These are phyloP conservation scores for Thymelicus lineola DNA, from an alignment of 2,888 invertebrate genomes.

Conservation along the genomic window DNA sequence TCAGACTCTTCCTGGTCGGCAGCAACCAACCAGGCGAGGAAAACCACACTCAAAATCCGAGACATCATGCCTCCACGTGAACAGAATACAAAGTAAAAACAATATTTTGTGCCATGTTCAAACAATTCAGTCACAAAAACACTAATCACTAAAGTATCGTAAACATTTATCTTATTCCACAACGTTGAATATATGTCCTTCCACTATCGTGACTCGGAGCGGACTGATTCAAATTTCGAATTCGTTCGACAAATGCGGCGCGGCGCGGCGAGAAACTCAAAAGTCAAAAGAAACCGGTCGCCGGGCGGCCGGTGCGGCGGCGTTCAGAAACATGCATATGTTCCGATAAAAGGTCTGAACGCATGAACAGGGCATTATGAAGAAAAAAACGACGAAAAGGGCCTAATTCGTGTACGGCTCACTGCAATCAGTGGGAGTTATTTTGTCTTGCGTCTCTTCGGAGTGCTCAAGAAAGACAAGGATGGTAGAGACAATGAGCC, in stretches of 20 bases:
- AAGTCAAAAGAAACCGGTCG: constrained; percentile 79
- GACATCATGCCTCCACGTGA: constrained; percentile 63
- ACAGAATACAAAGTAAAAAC: constrained; percentile 53
- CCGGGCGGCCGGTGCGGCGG: constrained; percentile 63
- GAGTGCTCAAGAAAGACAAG: constrained; percentile 48
- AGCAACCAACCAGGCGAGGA: constrained; percentile 67
- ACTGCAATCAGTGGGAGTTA: constrained; percentile 81
- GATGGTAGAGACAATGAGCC: constrained; percentile 65
- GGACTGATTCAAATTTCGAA: constrained; percentile 68
- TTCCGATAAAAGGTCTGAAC: constrained; percentile 80
- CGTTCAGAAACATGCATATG: constrained; percentile 77
- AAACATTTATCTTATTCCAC: constrained; percentile 58
- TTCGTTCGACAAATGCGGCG: constrained; percentile 52
- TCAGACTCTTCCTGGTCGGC: constrained; percentile 76
- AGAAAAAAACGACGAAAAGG: constrained; percentile 71
- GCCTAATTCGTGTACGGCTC: constrained; percentile 82
- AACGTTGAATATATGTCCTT: constrained; percentile 50
- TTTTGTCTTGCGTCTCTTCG: constrained; percentile 64
- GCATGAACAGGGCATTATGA: constrained; percentile 81
- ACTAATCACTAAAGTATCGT: constrained; percentile 64
- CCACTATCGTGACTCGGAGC: constrained; percentile 53
- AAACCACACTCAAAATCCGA: constrained; percentile 70
- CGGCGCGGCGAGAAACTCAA: constrained; percentile 65
- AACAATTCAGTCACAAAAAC: constrained; percentile 65
- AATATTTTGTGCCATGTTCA: constrained; percentile 64